Conservation (phyloP, 2,888 invertebrate species). For the Adelognathus sp. region DNA sequence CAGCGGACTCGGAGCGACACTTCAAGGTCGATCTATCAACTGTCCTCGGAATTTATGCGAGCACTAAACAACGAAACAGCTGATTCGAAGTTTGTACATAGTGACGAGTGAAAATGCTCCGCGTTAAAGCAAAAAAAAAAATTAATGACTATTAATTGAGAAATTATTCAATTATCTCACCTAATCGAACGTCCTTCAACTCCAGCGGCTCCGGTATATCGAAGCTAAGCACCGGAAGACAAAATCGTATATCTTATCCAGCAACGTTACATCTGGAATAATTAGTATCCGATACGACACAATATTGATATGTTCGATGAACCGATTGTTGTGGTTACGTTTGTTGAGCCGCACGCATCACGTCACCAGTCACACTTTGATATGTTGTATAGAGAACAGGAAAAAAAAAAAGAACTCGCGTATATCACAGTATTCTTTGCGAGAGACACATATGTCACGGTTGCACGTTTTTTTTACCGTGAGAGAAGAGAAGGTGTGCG, state of each 20-base stretch:
- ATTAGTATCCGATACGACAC: neutral
- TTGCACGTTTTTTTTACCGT: neutral
- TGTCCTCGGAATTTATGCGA: no score
- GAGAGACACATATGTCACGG: neutral
- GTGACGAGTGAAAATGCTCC: no score
- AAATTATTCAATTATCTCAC: neutral
- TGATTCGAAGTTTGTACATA: no score
- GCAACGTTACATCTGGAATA: neutral
- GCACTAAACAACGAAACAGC: no score
- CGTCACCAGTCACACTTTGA: constrained; percentile 28
- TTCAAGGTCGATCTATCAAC: no score
- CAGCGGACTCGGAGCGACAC: no score
- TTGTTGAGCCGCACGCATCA: constrained; percentile 32
- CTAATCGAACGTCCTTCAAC: constrained; percentile 29
- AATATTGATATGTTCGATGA: constrained; percentile 6
- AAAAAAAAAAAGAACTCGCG: neutral
- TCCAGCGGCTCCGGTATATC: constrained; percentile 15
- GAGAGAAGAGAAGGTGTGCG: neutral
- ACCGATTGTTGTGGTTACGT: neutral
- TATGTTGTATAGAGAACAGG: constrained; percentile 42
- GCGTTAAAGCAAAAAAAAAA: neutral
- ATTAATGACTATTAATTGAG: neutral
- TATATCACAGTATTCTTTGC: neutral
- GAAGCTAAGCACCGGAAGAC: neutral
- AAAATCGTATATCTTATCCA: neutral